phyloP scores from a whole-genome alignment of 2,888 invertebrate species.

The Acheta domesticus region DNA sequence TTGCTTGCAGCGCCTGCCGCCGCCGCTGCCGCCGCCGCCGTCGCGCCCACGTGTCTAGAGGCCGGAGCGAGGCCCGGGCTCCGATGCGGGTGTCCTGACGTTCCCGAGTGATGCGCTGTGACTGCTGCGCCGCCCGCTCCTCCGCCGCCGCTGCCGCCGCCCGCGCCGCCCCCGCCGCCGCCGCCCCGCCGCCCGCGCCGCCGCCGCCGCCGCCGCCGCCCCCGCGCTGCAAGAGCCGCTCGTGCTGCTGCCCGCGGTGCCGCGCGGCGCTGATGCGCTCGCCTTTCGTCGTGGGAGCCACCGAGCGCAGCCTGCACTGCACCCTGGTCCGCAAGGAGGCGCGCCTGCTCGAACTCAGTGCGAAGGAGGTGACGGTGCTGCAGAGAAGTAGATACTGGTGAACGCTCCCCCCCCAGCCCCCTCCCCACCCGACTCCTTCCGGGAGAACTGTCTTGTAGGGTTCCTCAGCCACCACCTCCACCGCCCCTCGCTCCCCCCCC shows the following conservation, averaged over 20 bases:
- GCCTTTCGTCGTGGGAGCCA: neutral
- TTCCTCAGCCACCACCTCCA: too few relatives aligned
- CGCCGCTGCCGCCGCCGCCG: too few relatives aligned
- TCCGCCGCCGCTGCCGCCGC: neutral
- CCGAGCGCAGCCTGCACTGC: neutral
- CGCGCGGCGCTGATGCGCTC: neutral
- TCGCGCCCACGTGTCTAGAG: too few relatives aligned
- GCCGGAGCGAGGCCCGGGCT: neutral
- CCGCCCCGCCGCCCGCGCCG: neutral
- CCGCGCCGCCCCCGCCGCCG: neutral
- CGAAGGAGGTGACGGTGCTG: constrained; percentile 5
- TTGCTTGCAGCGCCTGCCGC: too few relatives aligned
- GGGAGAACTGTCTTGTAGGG: too few relatives aligned
- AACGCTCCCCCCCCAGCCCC: neutral
- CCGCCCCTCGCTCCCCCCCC: too few relatives aligned
- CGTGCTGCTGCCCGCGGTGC: neutral
- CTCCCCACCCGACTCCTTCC: too few relatives aligned
- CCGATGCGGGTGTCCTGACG: neutral
- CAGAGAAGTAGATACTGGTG: constrained; percentile 18
- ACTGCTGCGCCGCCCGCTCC: neutral
- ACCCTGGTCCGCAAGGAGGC: neutral
- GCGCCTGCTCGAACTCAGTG: constrained; percentile 1
- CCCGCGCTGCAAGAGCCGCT: constrained; percentile 9
- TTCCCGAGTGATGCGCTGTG: neutral
- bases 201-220: constrained; percentile 1